Base-by-base conservation (phyloP, 2,113 vertebrate genomes). In the Muntiacus reevesi region DNA sequence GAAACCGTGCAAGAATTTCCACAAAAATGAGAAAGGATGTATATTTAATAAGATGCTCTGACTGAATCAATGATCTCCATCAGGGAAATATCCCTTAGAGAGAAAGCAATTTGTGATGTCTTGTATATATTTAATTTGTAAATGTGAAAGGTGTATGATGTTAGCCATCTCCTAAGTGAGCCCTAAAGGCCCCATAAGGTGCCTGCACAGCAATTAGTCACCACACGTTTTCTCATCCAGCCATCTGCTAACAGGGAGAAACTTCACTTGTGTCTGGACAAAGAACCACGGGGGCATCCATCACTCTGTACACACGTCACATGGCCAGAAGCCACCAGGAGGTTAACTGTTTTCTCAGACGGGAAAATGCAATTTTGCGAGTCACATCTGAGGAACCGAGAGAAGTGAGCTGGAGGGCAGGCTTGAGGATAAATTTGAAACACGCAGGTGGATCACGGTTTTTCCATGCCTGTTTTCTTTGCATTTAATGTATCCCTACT, bases 401-500 rank as follows among this genome's bases (percentile, higher is more conserved):
- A 97, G 88, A 40, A 60, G 90, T 19, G 50, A 90, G 27, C 76
- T 54, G 85, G 82, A 94, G 67, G 86, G n/a, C 4, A 78, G 84
- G 27, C 3, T 96, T 85, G 81, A 79, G 90, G 96, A 95, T 96
- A 50, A 89, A 98, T 98, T 71, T 91, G 86, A 93, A 74, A 28
- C 40, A n/a, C 54, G 19, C 43, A 92, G 94, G 45, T 36, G 7
- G 94, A 60, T 79, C 12, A 0, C 50, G 96, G 94, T 95, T 94
- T 98, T 95, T 50, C 94, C 85, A 60, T 9, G 57, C 81, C 86
- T 94, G 93, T 87, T 98, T 93, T 87, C 93, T 94, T 86, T 97
- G 97, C 30, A 2, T 97, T 97, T 97, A 97, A 97, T 82, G 33
- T 60, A 82, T 98, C 97, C 91, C 96, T 96, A 50, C 78, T 92